These are phyloP conservation scores for Helicoverpa armigera DNA, from an alignment of 1,140 invertebrate species.

Conservation along the genomic window DNA sequence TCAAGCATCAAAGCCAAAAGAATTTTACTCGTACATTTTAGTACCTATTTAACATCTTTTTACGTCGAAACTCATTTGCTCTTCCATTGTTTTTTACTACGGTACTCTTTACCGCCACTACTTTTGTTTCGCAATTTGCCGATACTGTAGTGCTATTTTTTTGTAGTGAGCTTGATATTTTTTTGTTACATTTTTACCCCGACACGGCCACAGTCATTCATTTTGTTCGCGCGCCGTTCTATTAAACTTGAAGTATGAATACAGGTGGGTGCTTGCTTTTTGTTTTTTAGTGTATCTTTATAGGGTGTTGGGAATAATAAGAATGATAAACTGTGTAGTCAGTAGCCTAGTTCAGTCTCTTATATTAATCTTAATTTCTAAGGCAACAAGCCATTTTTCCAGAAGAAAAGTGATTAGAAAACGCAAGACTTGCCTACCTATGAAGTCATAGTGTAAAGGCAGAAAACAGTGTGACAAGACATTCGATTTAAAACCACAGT, in stretches of 20 bases:
- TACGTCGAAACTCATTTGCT: conserved; percentile 20
- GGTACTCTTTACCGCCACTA: conserved; percentile 51
- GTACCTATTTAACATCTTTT: conserved; percentile 29
- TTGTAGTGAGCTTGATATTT: conserved; percentile 52
- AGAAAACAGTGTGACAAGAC: too few relatives aligned
- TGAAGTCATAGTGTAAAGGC: too few relatives aligned
- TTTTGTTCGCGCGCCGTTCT: conserved; percentile 66
- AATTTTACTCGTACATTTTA: conserved; percentile 10
- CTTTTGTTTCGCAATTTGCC: conserved; percentile 71
- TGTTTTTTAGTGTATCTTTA: not conserved
- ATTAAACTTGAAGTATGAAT: conserved; percentile 59
- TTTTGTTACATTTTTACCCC: conserved; percentile 65
- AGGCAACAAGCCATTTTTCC: too few relatives aligned
- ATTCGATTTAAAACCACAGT: too few relatives aligned
- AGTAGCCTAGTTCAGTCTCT: too few relatives aligned
- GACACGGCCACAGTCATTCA: conserved; percentile 66
- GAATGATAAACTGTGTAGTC: too few relatives aligned
- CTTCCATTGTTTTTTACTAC: conserved; percentile 52
- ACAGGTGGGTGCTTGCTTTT: not conserved
- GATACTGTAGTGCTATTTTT: conserved; percentile 61
- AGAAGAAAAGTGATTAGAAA: too few relatives aligned
- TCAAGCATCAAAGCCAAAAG: not conserved
- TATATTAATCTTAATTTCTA: too few relatives aligned
- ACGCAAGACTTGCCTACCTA: too few relatives aligned
- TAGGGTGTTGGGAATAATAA: too few relatives aligned